A percentile compares a stretch with the other conserved stretches of the same genome.
Evolutionary conservation across 2,797 vertebrate genomes (phyloP).

Genomic region (Melanogrammus aeglefinus): DNA sequence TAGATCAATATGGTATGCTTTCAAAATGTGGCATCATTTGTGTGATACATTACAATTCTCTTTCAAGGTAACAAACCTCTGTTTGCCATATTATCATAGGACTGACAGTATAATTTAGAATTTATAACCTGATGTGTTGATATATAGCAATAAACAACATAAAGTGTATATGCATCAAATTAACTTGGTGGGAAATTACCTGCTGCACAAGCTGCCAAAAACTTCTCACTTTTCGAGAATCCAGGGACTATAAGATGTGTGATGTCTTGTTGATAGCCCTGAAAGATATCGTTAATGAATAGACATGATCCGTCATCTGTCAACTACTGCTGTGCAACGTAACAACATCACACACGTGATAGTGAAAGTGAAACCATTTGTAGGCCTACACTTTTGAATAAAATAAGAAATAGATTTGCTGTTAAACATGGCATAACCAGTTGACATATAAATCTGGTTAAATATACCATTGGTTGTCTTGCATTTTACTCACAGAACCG

Average conservation of each 20-base stretch:
- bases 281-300: constrained; percentile 34
- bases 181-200: constrained; percentile 70
- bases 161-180: not conserved
- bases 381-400: not conserved
- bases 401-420: too few species aligned
- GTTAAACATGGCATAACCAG: too few species aligned
- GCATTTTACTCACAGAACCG: constrained; percentile 69
- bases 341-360: too few species aligned
- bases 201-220: constrained; percentile 90
- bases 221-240: constrained; percentile 86
- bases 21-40: not conserved
- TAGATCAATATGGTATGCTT: not conserved
- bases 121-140: not conserved
- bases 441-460: not conserved
- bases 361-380: not conserved
- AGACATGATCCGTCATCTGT: not conserved
- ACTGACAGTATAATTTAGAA: not conserved
- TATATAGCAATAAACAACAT: not conserved
- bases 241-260: constrained; percentile 86
- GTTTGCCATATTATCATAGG: not conserved
- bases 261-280: constrained; percentile 80
- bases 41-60: not conserved
- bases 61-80: not conserved
- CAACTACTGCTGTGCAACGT: not conserved
- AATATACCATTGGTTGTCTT: not conserved